Evolutionary conservation across 2,888 invertebrate genomes (phyloP).

Genomic region (Aphrophora alni): DNA sequence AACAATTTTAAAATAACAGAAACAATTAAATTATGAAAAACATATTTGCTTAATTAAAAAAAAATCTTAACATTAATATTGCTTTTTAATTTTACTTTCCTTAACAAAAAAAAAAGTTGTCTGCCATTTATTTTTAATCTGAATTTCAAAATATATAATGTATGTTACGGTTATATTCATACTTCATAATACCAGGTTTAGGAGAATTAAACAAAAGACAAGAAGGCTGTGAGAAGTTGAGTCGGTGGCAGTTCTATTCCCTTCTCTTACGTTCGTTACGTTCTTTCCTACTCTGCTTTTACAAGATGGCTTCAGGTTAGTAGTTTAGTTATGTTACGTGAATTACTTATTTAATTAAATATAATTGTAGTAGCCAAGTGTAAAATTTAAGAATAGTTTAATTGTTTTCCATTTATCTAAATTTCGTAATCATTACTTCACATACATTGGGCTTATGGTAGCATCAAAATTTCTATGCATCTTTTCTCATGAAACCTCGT

Average conservation of each 20-base stretch:
- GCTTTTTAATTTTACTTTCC: too few relatives aligned
- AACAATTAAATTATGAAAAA: too few relatives aligned
- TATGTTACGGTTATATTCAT: too few relatives aligned
- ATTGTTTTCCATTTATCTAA: not conserved
- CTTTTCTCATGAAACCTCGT: constrained; percentile 43
- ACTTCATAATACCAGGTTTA: too few relatives aligned
- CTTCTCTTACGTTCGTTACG: not conserved
- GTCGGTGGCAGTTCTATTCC: not conserved
- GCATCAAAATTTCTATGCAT: not conserved
- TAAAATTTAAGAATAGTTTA: not conserved
- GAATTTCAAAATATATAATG: too few relatives aligned
- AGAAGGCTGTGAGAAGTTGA: not conserved
- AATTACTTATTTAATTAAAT: constrained; percentile 55
- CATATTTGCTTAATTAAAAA: too few relatives aligned
- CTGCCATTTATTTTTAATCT: too few relatives aligned
- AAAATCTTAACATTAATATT: too few relatives aligned
- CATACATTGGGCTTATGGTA: not conserved
- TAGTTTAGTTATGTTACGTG: constrained; percentile 62
- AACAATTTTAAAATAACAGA: too few relatives aligned
- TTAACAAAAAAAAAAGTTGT: too few relatives aligned
- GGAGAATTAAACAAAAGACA: not conserved
- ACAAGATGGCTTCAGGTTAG: constrained; percentile 79
- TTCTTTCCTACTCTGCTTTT: constrained; percentile 27
- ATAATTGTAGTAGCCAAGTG: not conserved
- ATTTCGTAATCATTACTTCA: not conserved